phyloP scores from a whole-genome alignment of 1,140 invertebrate species.

The Delia radicum region DNA sequence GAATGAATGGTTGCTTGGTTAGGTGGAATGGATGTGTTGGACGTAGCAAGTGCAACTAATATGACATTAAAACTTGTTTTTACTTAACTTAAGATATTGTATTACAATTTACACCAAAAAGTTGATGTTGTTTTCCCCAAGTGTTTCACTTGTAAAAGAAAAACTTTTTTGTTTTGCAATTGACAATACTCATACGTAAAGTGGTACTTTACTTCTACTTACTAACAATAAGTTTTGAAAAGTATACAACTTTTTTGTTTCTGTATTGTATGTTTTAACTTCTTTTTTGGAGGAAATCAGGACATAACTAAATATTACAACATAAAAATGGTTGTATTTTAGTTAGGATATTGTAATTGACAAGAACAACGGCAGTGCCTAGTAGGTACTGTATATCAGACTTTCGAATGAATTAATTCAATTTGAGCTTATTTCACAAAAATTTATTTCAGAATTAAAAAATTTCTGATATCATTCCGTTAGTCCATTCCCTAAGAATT shows the following conservation, averaged over 20 bases:
- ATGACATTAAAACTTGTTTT: slow-evolving; percentile 21
- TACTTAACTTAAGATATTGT: slow-evolving; percentile 12
- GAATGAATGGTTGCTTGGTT: not conserved
- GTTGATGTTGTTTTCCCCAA: slow-evolving; percentile 20
- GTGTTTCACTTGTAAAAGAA: slow-evolving; percentile 15
- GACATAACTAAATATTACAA: not conserved
- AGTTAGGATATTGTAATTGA: not conserved
- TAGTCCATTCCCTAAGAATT: too few species aligned
- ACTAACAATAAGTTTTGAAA: not conserved
- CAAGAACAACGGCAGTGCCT: slow-evolving; percentile 8
- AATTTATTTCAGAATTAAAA: too few species aligned
- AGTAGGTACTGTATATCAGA: too few species aligned
- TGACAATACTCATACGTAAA: slow-evolving; percentile 22
- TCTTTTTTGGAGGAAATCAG: not conserved
- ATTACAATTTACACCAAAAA: slow-evolving; percentile 19
- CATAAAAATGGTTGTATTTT: slow-evolving; percentile 2
- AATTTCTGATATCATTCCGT: too few species aligned
- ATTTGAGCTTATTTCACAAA: too few species aligned
- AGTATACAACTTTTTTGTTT: not conserved
- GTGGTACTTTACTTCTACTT: slow-evolving; percentile 1
- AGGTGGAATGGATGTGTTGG: not conserved
- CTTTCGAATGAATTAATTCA: too few species aligned
- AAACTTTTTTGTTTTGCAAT: not conserved
- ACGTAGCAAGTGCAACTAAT: slow-evolving; percentile 17
- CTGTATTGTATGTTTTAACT: not conserved